phyloP scores from a whole-genome alignment of 2,797 vertebrate genomes.

The Champsocephalus gunnari region DNA sequence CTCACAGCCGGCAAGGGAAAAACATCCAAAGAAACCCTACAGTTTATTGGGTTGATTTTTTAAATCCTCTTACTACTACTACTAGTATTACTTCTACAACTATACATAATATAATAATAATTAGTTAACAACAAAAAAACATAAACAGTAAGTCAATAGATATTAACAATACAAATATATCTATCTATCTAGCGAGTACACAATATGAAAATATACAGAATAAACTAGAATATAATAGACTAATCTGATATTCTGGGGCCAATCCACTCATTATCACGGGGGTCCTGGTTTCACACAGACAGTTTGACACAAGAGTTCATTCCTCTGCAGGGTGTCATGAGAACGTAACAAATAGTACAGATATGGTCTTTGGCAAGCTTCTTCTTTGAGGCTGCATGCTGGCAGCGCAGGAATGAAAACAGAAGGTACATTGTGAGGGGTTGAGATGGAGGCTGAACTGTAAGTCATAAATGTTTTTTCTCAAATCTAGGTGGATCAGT shows the following conservation, averaged over 20 bases:
- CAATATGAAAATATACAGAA: no score
- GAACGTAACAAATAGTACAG: conserved; percentile 17
- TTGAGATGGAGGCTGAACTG: not conserved
- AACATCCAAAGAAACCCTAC: no score
- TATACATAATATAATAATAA: no score
- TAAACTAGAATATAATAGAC: no score
- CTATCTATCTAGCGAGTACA: no score
- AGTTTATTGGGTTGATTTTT: no score
- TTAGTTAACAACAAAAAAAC: no score
- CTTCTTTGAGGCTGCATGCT: conserved; percentile 19
- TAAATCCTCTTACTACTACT: no score
- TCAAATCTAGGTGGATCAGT: conserved; percentile 91
- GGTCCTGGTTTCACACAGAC: not conserved
- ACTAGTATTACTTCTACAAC: no score
- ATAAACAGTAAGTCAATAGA: no score
- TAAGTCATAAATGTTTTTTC: conserved; percentile 45
- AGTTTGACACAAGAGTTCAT: conserved; percentile 1
- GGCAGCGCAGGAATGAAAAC: conserved; percentile 35
- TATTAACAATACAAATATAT: no score
- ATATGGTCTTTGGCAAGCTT: conserved; percentile 18
- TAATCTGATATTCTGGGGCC: conserved; percentile 8
- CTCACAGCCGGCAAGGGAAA: no score
- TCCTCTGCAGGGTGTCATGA: conserved; percentile 16
- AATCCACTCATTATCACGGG: not conserved
- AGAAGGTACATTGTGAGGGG: conserved; percentile 32